phyloP scores from a whole-genome alignment of 1,140 invertebrate species.

The Chironomus tepperi region DNA sequence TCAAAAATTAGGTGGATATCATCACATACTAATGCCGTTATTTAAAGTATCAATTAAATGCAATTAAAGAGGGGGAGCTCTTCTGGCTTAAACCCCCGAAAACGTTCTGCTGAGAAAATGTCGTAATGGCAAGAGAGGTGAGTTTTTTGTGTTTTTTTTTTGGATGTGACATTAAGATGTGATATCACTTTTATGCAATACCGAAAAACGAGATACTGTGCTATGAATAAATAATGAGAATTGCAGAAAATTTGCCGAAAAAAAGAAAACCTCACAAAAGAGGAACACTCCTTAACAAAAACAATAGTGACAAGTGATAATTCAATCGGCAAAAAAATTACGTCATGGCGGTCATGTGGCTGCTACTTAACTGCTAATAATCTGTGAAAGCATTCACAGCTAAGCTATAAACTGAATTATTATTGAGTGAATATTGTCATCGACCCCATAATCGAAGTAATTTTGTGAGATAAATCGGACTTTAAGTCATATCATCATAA shows the following conservation, averaged over 20 bases:
- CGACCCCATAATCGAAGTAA: background rate
- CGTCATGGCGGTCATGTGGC: too few species aligned
- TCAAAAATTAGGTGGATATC: too few species aligned
- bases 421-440: background rate
- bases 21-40: background rate
- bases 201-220: too few species aligned
- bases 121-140: slow-evolving; percentile 55
- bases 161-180: too few species aligned
- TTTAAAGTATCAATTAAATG: background rate
- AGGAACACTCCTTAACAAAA: background rate
- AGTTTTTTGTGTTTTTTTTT: slow-evolving; percentile 28
- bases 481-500: background rate
- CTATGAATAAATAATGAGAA: too few species aligned
- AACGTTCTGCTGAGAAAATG: slow-evolving; percentile 43
- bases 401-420: background rate
- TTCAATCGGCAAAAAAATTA: too few species aligned
- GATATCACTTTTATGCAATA: too few species aligned
- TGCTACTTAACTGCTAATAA: too few species aligned
- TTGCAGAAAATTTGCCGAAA: too few species aligned
- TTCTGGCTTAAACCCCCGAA: slow-evolving; percentile 37
- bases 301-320: background rate
- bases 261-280: too few species aligned
- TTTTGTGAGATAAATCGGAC: background rate
- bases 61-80: slow-evolving; percentile 27
- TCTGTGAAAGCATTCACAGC: too few species aligned